Evolutionary conservation across 2,797 vertebrate genomes (phyloP).

Genomic region (Gouania willdenowi): DNA sequence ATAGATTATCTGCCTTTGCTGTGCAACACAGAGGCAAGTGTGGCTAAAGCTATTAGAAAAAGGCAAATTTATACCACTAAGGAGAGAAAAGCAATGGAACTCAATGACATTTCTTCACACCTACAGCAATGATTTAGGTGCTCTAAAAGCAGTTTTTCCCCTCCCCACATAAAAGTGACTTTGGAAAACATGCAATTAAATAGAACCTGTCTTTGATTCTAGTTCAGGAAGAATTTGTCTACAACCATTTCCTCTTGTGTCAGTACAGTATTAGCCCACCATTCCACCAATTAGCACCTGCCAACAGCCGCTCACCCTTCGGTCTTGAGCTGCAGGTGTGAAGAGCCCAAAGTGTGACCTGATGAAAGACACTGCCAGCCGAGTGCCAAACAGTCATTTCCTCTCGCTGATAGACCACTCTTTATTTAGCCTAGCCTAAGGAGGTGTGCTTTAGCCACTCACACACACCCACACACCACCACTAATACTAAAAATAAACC

Average conservation of each 20-base stretch:
- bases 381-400: conserved; percentile 60
- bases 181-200: too few relatives aligned
- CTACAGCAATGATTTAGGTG: conserved; percentile 3
- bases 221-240: conserved; percentile 8
- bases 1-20: conserved; percentile 52
- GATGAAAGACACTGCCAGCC: conserved; percentile 63
- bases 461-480: conserved; percentile 29
- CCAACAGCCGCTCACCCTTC: conserved; percentile 54
- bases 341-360: conserved; percentile 64
- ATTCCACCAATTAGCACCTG: conserved; percentile 73
- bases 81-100: background rate
- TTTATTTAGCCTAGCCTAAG: conserved; percentile 63
- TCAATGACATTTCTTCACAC: background rate
- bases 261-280: conserved; percentile 13
- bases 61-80: conserved; percentile 11
- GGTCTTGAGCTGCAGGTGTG: conserved; percentile 56
- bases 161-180: too few relatives aligned
- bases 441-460: conserved; percentile 39
- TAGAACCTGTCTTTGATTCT: too few relatives aligned
- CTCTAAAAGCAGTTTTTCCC: too few relatives aligned
- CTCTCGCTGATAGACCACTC: conserved; percentile 57
- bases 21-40: conserved; percentile 46
- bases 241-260: background rate
- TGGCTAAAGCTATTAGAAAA: conserved; percentile 22
- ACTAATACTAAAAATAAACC: conserved; percentile 58